Evolutionary conservation across 1,140 invertebrate genomes (phyloP), one percentile per base, ranked within the genome.

Genomic region (Mylabris phalerata): DNA sequence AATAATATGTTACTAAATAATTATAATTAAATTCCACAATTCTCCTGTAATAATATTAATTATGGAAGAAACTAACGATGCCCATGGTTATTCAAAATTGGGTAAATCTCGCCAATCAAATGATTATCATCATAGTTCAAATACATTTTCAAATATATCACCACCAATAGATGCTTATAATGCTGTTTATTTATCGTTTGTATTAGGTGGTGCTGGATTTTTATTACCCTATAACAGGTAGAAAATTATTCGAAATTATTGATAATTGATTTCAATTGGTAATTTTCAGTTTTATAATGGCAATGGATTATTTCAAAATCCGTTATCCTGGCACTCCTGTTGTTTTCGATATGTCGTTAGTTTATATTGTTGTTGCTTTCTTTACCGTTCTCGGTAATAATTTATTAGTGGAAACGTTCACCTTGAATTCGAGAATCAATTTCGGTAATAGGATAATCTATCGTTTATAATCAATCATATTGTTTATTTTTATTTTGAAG

Each of bases 201-300:
- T 93, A 4, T 75, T 93, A 26, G 90, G 90, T 40, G 92, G 92
- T n/a, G 85, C 89, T 61, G 92, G 92, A 13, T 95, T 95, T 69
- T 80, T 95, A 9, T 76, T 95, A 27, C 92, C 92, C 0, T 95
- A 93, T 74, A 94, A 94, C 78, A 92, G 88, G 89, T 90, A 69
- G 70, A 27, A 56, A 41, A 19, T 40, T 4, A 43, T 13, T n/a
- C 7, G 0, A 43, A 2, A 9, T n/a, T 3, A 47, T 9, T 32
- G 4, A 6, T 32, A 40, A 10, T 27, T 26, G 19, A 25, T 50
- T 11, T 40, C 5, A 19, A 27, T 59, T 38, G 24, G 19, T 38
- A 38, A 59, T 61, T 79, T 81, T 48, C 77, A 92, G 90, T 70
- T 93, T 93, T 72, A 90, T 93, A 59, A 91, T 92, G 71, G 90